phyloP scores from a whole-genome alignment of 2,888 invertebrate species.

The Scaptomyza flava region DNA sequence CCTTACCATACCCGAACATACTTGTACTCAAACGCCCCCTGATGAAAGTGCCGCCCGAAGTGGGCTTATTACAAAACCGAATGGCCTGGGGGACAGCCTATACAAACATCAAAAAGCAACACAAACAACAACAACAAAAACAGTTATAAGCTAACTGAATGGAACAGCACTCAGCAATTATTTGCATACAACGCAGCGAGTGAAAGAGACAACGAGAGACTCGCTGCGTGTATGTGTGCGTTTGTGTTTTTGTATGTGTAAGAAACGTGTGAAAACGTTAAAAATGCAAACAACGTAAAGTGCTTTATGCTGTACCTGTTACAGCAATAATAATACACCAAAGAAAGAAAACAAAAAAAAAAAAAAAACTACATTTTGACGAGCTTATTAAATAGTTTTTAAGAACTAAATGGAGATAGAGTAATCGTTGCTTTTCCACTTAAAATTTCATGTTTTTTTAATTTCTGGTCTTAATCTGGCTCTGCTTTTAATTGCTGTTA shows the following conservation, averaged over 20 bases:
- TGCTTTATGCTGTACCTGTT: not conserved
- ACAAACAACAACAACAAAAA: not conserved
- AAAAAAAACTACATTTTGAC: not conserved
- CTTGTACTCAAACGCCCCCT: too few species aligned
- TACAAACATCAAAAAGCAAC: conserved; percentile 44
- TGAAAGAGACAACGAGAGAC: conserved; percentile 22
- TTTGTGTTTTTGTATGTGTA: conserved; percentile 26
- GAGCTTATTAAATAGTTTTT: not conserved
- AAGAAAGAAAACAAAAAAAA: not conserved
- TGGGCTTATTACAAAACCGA: conserved; percentile 50
- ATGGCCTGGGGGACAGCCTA: conserved; percentile 52
- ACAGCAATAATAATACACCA: conserved; percentile 17
- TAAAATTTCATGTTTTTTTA: too few species aligned
- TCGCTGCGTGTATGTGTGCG: conserved; percentile 23
- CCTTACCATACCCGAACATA: too few species aligned
- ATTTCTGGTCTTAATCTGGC: too few species aligned
- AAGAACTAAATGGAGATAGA: too few species aligned
- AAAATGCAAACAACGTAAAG: conserved; percentile 42
- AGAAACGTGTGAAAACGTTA: conserved; percentile 60
- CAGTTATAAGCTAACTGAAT: not conserved
- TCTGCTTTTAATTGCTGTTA: too few species aligned
- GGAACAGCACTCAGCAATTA: conserved; percentile 68
- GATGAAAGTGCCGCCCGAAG: conserved; percentile 10
- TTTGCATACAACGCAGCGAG: conserved; percentile 66
- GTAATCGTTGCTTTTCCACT: too few species aligned